Evolutionary conservation across 2,888 invertebrate genomes (phyloP).

Genomic region (Dynastes maya): DNA sequence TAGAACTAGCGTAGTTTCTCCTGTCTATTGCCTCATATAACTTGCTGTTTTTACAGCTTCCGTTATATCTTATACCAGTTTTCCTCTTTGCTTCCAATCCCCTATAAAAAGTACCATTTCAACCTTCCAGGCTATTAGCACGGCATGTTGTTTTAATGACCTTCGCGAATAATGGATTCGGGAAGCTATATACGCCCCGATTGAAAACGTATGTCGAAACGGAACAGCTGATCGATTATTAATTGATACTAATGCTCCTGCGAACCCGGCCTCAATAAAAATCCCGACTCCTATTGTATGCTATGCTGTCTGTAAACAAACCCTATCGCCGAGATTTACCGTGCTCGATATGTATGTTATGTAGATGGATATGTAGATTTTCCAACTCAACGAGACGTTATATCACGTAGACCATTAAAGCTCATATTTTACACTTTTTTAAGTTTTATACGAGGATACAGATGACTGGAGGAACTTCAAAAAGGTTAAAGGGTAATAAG

Average conservation of each 20-base stretch:
- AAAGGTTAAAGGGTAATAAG: too few species aligned
- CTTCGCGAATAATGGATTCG: slow-evolving; percentile 29
- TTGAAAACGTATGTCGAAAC: slow-evolving; percentile 26
- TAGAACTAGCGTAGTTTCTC: too few species aligned
- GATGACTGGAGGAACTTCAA: too few species aligned
- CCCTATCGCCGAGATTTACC: background rate
- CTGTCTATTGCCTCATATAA: background rate
- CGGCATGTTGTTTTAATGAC: slow-evolving; percentile 34
- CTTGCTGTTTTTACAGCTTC: background rate
- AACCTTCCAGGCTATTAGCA: slow-evolving; percentile 24
- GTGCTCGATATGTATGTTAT: background rate
- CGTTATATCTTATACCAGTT: background rate
- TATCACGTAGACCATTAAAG: slow-evolving; percentile 9
- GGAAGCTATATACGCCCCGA: slow-evolving; percentile 10
- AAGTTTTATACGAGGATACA: background rate
- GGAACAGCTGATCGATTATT: slow-evolving; percentile 25
- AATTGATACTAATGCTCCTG: slow-evolving; percentile 27
- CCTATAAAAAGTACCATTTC: background rate
- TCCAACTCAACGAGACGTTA: background rate
- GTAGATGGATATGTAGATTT: slow-evolving; percentile 17
- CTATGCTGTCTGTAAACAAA: slow-evolving; percentile 28
- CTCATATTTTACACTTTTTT: slow-evolving; percentile 18
- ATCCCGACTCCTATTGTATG: slow-evolving; percentile 16
- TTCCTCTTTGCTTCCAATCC: background rate
- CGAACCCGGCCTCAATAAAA: slow-evolving; percentile 14